Percentiles rank a stretch among this genome's conserved stretches.
Evolutionary conservation across 2,113 vertebrate species (phyloP).

Genomic region (Austrofundulus limnaeus): DNA sequence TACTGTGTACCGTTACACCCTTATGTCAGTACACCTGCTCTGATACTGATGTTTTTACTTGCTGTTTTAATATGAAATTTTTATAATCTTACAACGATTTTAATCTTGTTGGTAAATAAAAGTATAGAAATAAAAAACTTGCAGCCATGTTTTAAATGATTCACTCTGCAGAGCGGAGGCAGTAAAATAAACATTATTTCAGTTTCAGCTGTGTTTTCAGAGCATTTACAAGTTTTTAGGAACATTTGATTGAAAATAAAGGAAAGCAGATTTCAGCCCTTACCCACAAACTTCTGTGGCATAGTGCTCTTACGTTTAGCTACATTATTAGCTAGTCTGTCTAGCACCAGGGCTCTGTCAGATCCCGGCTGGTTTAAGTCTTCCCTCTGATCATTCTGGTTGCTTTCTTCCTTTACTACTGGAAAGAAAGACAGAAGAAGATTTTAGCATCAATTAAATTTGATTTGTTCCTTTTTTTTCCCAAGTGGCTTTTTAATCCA

Average conservation of each 20-base stretch:
- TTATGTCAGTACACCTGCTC: too few relatives aligned
- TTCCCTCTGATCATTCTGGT: slow-evolving; percentile 96
- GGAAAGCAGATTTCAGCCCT: slow-evolving; percentile 91
- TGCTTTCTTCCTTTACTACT: slow-evolving; percentile 99
- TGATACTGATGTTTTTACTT: too few relatives aligned
- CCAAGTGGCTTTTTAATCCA: slow-evolving; percentile 6
- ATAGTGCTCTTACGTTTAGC: slow-evolving; percentile 99
- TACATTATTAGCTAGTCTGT: slow-evolving; percentile 99
- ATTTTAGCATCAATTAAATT: slow-evolving; percentile 75
- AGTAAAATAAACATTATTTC: slow-evolving; percentile 21
- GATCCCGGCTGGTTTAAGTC: slow-evolving; percentile 94
- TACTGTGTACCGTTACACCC: too few relatives aligned
- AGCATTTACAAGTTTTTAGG: slow-evolving; percentile 4
- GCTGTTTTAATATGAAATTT: too few relatives aligned
- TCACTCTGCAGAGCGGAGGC: slow-evolving; percentile 34
- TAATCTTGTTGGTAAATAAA: neutral
- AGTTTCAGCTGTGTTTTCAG: slow-evolving; percentile 11
- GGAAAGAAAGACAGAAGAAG: slow-evolving; percentile 89
- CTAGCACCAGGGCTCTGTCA: slow-evolving; percentile 98
- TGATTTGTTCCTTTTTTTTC: too few relatives aligned
- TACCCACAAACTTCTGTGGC: slow-evolving; percentile 99
- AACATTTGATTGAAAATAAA: slow-evolving; percentile 68
- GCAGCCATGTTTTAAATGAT: slow-evolving; percentile 20
- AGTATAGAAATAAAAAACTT: slow-evolving; percentile 6
- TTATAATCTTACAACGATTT: too few relatives aligned